phyloP scores from a whole-genome alignment of 2,113 vertebrate genomes.

The Castor canadensis region DNA sequence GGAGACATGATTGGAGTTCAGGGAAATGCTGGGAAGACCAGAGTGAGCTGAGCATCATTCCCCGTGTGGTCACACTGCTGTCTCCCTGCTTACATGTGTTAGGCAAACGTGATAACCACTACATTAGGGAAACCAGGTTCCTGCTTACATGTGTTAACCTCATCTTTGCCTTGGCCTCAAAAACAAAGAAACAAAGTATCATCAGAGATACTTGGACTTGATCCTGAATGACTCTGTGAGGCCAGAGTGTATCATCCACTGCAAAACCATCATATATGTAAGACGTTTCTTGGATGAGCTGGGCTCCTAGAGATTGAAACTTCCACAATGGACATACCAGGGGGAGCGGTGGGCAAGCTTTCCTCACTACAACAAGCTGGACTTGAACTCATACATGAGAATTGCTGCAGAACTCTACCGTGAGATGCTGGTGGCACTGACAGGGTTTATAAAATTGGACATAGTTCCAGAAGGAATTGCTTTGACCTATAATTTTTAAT shows the following conservation, averaged over 20 bases:
- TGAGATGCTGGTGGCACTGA: slow-evolving; percentile 87
- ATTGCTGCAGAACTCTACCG: slow-evolving; percentile 86
- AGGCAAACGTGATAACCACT: too few relatives aligned
- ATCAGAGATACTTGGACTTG: slow-evolving; percentile 87
- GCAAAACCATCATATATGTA: slow-evolving; percentile 84
- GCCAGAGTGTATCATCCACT: slow-evolving; percentile 84
- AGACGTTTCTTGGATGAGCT: slow-evolving; percentile 84
- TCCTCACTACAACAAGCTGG: slow-evolving; percentile 86
- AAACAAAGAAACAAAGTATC: slow-evolving; percentile 88
- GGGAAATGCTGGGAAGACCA: slow-evolving; percentile 86
- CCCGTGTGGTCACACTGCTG: slow-evolving; percentile 83
- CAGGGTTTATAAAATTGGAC: slow-evolving; percentile 84
- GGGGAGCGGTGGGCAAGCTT: slow-evolving; percentile 83
- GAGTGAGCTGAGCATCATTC: slow-evolving; percentile 79
- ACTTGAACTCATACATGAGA: slow-evolving; percentile 83
- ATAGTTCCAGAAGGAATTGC: slow-evolving; percentile 87
- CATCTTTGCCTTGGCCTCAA: slow-evolving; percentile 89
- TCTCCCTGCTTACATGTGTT: slow-evolving; percentile 88
- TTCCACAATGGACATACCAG: slow-evolving; percentile 84
- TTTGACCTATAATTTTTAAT: slow-evolving; percentile 83
- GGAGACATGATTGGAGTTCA: slow-evolving; percentile 85
- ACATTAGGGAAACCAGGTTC: too few relatives aligned
- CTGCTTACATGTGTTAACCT: slow-evolving; percentile 46
- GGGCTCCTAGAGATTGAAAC: slow-evolving; percentile 88
- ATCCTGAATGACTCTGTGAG: slow-evolving; percentile 88